Percentiles rank a stretch among this genome's conserved stretches.
Evolutionary conservation across 1,140 invertebrate genomes (phyloP).

Genomic region (Bradysia coprophila): DNA sequence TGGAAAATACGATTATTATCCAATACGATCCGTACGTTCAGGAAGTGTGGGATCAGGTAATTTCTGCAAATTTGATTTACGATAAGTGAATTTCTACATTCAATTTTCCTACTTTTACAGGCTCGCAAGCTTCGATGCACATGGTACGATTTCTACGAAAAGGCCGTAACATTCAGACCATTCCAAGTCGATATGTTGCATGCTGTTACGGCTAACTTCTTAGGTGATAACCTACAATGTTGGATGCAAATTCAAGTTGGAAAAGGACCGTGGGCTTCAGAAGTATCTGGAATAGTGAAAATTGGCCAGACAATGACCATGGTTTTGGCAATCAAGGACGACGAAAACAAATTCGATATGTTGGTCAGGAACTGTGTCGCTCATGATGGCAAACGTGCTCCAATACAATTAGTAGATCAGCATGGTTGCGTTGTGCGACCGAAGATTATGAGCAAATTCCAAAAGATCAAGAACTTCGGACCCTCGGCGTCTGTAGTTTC

Average conservation of each 20-base stretch:
- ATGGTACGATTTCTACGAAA: conserved; percentile 92
- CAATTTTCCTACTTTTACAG: conserved; percentile 18
- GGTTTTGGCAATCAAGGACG: conserved; percentile 87
- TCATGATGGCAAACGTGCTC: conserved; percentile 80
- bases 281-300: conserved; percentile 86
- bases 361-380: conserved; percentile 84
- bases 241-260: conserved; percentile 95
- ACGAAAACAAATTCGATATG: conserved; percentile 93
- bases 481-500: conserved; percentile 83
- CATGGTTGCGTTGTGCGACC: conserved; percentile 80
- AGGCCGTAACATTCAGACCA: conserved; percentile 80
- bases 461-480: conserved; percentile 91
- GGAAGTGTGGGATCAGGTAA: conserved; percentile 66
- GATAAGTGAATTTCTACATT: conserved; percentile 5
- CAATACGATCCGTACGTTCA: conserved; percentile 91
- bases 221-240: conserved; percentile 85
- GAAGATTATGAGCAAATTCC: conserved; percentile 89
- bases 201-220: conserved; percentile 83
- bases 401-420: conserved; percentile 82
- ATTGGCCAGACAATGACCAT: conserved; percentile 94
- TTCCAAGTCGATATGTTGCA: conserved; percentile 91
- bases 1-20: conserved; percentile 88
- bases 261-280: conserved; percentile 85
- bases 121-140: conserved; percentile 74
- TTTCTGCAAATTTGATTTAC: not conserved